Evolutionary conservation across 2,797 vertebrate genomes (phyloP), one percentile per base, ranked within the genome.

Genomic region (Sebastes umbrosus): DNA sequence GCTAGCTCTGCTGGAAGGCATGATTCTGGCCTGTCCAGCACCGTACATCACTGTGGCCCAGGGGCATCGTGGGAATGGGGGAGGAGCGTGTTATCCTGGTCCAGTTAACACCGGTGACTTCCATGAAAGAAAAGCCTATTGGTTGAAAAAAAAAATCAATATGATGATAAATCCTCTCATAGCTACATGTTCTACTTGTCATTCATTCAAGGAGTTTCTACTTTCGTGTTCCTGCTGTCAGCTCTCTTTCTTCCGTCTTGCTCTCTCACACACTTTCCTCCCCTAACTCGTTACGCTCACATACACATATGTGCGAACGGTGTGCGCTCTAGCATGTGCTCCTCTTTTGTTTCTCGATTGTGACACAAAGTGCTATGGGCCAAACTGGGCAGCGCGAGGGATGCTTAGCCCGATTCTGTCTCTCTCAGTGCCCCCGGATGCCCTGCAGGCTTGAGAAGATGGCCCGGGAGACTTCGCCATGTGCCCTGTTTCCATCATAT

Each of bases 1-100:
- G 95, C 91, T 86, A 70, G 85, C 89, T 93, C 91, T 92, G 95
- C 96, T 95, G 87, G 91, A 93, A 96, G 96, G 95, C 94, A 95
- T 93, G 93, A 94, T 92, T 96, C 88, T 90, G 88, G 91, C 92
- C 95, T 94, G 94, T 96, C 95, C 93, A 84, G 88, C 87, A 86
- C 77, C 25, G 81, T 94, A 92, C 94, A 95, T 95, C 88, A 92
- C 90, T 87, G 80, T 88, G 91, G 89, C 95, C 93, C 82, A 78
- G 76, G 90, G 91, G 88, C 86, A 87, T 90, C 25, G 77, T 85
- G 87, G 86, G 82, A 88, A 84, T 32, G 32, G 73, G 55, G 73
- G 87, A 66, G 82, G 52, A 60, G 89, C 60, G 32, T 75, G 84
- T 94, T 94, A 91, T 93, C 90, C 84, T 94, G 93, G 92, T 93